These are phyloP conservation scores for Cephalotes varians DNA, from an alignment of 2,888 invertebrate genomes.

Conservation along the genomic window DNA sequence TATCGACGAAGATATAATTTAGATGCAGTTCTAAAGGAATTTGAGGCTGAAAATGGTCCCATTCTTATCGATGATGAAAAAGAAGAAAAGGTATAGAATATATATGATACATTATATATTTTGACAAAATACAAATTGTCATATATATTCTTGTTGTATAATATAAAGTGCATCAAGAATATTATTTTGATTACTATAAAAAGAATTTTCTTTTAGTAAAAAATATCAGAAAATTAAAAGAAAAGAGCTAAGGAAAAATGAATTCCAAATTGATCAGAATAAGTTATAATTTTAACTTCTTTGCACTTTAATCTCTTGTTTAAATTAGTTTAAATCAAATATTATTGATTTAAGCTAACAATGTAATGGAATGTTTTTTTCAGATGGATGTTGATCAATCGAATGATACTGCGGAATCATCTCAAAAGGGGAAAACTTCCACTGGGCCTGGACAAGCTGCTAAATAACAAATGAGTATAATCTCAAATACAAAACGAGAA, in stretches of 20 bases:
- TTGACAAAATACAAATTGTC: not conserved
- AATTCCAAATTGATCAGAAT: not conserved
- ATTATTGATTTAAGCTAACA: not conserved
- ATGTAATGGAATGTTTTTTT: slow-evolving; percentile 54
- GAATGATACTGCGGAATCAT: slow-evolving; percentile 82
- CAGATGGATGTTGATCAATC: slow-evolving; percentile 84
- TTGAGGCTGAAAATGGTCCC: slow-evolving; percentile 92
- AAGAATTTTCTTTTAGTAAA: not conserved
- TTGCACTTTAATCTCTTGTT: not conserved
- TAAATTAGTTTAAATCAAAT: not conserved
- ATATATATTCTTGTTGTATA: not conserved
- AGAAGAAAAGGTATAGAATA: slow-evolving; percentile 83
- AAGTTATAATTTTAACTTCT: slow-evolving; percentile 8
- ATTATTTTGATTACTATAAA: not conserved
- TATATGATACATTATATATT: not conserved
- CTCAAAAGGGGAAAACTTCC: slow-evolving; percentile 83
- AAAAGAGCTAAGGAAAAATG: not conserved
- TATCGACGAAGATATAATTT: slow-evolving; percentile 96
- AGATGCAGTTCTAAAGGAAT: slow-evolving; percentile 94
- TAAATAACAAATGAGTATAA: slow-evolving; percentile 83
- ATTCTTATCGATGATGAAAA: slow-evolving; percentile 85
- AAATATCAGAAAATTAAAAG: not conserved
- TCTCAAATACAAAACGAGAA: slow-evolving; percentile 70
- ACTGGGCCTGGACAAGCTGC: slow-evolving; percentile 78
- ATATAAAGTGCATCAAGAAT: not conserved